Evolutionary conservation across 1,140 invertebrate species (phyloP).

Genomic region (Meloidogyne floridensis): DNA sequence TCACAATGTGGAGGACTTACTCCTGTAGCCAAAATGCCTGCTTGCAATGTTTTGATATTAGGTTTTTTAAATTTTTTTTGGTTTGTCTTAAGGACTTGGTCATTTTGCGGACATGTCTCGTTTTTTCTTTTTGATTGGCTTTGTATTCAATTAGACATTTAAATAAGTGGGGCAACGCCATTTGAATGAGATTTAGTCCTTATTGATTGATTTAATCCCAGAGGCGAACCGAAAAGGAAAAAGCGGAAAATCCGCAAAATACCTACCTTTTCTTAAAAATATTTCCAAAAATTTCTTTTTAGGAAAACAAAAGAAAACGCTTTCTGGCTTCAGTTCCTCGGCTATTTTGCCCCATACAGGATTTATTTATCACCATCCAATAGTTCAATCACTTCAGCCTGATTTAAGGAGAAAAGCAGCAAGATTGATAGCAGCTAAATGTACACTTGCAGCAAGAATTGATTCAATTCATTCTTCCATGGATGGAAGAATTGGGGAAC

Average conservation of each 20-base stretch:
- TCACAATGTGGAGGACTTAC: slow-evolving; percentile 93
- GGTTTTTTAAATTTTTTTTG: slow-evolving; percentile 36
- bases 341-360: slow-evolving; percentile 89
- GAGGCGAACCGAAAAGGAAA: no score
- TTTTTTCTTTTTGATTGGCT: no score
- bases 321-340: slow-evolving; percentile 90
- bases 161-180: no score
- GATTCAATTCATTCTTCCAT: slow-evolving; percentile 88
- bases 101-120: no score
- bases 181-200: no score
- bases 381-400: slow-evolving; percentile 90
- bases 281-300: slow-evolving; percentile 37
- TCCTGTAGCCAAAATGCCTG: slow-evolving; percentile 93
- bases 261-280: no score
- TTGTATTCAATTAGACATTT: no score
- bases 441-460: slow-evolving; percentile 87
- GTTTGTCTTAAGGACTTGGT: slow-evolving; percentile 5
- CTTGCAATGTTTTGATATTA: slow-evolving; percentile 88
- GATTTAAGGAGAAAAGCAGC: slow-evolving; percentile 92
- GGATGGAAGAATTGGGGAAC: slow-evolving; percentile 81
- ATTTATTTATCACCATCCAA: slow-evolving; percentile 89
- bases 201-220: no score
- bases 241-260: no score
- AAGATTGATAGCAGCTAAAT: slow-evolving; percentile 86
- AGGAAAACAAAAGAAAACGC: slow-evolving; percentile 85